Evolutionary conservation across 1,140 invertebrate genomes (phyloP), one percentile per base, ranked within the genome.

Genomic region (Plodia interpunctella): DNA sequence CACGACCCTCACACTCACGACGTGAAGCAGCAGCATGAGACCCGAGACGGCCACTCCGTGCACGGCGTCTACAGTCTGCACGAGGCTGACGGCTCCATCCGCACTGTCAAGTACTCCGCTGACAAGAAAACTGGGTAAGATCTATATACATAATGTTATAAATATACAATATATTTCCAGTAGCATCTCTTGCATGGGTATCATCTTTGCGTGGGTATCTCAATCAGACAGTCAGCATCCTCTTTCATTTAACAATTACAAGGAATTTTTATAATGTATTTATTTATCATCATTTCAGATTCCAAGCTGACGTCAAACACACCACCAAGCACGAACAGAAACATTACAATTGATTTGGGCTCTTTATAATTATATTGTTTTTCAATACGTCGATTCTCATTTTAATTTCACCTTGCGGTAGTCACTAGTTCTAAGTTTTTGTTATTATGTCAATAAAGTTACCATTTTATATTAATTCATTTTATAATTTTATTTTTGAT

Each of bases 51-150:
- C 1, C 68, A 80, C 62, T 58, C 62, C 20, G 75, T 76, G 19
- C 72, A 75, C 56, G 76, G 76, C n/a, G 67, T 66, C 17, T 78
- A 78, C 69, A 65, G 63, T 19, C 63, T 78, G 58, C 71, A 72
- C 28, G 66, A 71, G 71, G 79, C 74, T 30, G 76, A 78, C 50
- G 75, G 75, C 51, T 68, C 66, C 25, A 25, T 71, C 54, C 66
- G 72, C 25, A 59, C 62, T 44, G 92, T 93, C 10, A 87, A 92
- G 51, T 93, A 93, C 70, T 88, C 88, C 0, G 90, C 90, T 44
- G 91, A 92, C 66, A 78, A 89, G 51, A 81, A 89, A 57, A 90
- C 82, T 60, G 90, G 91, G 62, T 78, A 64, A 61, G 32, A 35
- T n/a, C n/a, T n/a, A n/a, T n/a, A n/a, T n/a, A n/a, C n/a, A n/a